These are phyloP conservation scores for Agrochola lota DNA, from an alignment of 2,888 invertebrate genomes.

Conservation along the genomic window DNA sequence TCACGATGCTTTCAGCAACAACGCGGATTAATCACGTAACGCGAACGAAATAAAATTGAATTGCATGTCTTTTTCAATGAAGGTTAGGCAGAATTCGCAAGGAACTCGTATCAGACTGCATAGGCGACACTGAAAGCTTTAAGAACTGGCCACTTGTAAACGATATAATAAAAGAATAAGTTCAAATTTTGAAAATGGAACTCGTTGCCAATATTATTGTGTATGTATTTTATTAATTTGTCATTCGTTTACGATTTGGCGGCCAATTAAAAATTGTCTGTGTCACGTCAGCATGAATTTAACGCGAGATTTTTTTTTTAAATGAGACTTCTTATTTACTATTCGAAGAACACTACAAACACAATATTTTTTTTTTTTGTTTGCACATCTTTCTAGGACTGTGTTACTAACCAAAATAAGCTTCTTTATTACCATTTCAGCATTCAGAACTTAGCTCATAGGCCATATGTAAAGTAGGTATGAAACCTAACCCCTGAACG, in stretches of 20 bases:
- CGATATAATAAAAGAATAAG: too few relatives aligned
- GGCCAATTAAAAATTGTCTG: too few relatives aligned
- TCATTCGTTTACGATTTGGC: too few relatives aligned
- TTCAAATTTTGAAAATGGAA: too few relatives aligned
- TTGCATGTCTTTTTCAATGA: neutral
- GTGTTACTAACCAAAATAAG: neutral
- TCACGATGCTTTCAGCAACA: slow-evolving; percentile 26
- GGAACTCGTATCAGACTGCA: neutral
- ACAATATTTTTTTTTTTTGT: neutral
- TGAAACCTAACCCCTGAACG: slow-evolving; percentile 21
- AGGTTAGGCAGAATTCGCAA: neutral
- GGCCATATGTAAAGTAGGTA: slow-evolving; percentile 33
- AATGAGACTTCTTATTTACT: neutral
- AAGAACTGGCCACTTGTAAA: too few relatives aligned
- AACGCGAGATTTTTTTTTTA: too few relatives aligned
- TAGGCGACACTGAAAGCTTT: too few relatives aligned
- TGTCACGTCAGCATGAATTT: too few relatives aligned
- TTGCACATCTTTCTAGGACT: neutral
- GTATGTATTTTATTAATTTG: too few relatives aligned
- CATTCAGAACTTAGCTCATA: slow-evolving; percentile 15
- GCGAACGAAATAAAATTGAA: neutral
- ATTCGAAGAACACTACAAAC: neutral
- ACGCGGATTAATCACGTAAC: slow-evolving; percentile 49
- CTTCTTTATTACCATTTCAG: slow-evolving; percentile 4
- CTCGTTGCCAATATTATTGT: too few relatives aligned